Evolutionary conservation across 2,888 invertebrate species (phyloP), one percentile per base, ranked within the genome.

Genomic region (Leptinotarsa rubiginosa): DNA sequence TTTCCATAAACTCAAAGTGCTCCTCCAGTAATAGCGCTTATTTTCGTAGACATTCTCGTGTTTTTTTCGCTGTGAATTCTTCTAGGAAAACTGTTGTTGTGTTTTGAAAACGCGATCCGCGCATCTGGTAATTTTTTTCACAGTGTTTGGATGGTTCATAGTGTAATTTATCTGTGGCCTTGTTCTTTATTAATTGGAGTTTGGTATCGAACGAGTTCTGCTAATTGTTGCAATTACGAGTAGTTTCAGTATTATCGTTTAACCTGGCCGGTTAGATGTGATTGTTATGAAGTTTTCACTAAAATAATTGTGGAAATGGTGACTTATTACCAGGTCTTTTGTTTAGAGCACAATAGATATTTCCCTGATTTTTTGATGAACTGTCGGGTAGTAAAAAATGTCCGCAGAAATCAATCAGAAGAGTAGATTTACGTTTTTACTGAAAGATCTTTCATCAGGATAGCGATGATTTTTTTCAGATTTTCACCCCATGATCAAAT

Each of bases 131-230:
- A 22, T 31, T 13, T 68, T 41, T n/a, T 41, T 69, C 25, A 67
- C 25, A 13, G 20, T 47, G 18, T 69, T 47, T 25, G 15, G 54
- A 10, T 68, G 31, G 62, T 62, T 69, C 47, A 56, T 47, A 69
- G 69, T 69, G 69, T 69, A 47, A 69, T 69, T 69, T 69, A 31
- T 56, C 69, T 59, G 69, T 69, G 69, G 69, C 69, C 69, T 69
- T 69, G 69, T 62, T 20, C 4, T 41, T 56, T 41, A 56, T 69
- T 20, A 54, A 59, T 69, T 47, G 47, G 56, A 25, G 31, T 16
- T 31, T 16, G 41, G 41, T 31, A 62, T 62, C 62, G 18, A 62
- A 62, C 62, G 62, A 62, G 62, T 62, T 62, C 41, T 25, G 13
- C 41, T 41, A 31, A 62, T 62, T 62, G 62, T 16, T 62, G 31